Base-by-base conservation (phyloP, 1,140 invertebrate species). In the Alviniconcha marisindica region DNA sequence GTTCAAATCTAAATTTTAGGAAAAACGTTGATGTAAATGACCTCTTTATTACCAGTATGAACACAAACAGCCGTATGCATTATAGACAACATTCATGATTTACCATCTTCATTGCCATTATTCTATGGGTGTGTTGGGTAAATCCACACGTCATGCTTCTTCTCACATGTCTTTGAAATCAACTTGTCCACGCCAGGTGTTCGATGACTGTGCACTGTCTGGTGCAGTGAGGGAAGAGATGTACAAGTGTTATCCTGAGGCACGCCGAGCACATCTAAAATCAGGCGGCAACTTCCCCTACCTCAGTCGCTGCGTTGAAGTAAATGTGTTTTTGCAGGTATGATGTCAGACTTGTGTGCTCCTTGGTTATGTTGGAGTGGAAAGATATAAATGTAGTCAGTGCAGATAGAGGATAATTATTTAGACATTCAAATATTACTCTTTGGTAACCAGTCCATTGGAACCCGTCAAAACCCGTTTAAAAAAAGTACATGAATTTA, bases 251-350 rank as follows among this genome's bases (percentile, higher is more conserved):
- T 98, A 98, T 93, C 97, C 97, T 0, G 94, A 96, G 90, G 97
- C 97, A 1, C 97, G 97, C 94, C 89, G 97, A 84, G 97, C 97
- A 4, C 96, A 97, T 93, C 93, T 98, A 24, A 98, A 98, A 91
- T 96, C 94, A 88, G 97, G 97, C 12, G 97, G 97, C 5, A 98
- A 98, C 93, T 98, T 98, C 93, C 97, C 97, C 4, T 98, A 97
- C 90, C 94, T 98, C 66, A 97, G 97, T 92, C 95, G 96, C 91
- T 95, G 96, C 92, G 96, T 96, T 89, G 97, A 98, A 95, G 97
- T 98, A 33, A 98, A 98, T 94, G 94, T 98, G 80, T 96, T 97
- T 94, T 94, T 98, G 91, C 95, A 97, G 94, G 97, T 97, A 94
- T 94, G 91, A 42, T 33, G n/a, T 76, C n/a, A n/a, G n/a, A n/a